Percentiles rank a stretch among this genome's conserved stretches.
phyloP scores from a whole-genome alignment of 2,797 vertebrate species.

The Tokudaia muenninki region DNA sequence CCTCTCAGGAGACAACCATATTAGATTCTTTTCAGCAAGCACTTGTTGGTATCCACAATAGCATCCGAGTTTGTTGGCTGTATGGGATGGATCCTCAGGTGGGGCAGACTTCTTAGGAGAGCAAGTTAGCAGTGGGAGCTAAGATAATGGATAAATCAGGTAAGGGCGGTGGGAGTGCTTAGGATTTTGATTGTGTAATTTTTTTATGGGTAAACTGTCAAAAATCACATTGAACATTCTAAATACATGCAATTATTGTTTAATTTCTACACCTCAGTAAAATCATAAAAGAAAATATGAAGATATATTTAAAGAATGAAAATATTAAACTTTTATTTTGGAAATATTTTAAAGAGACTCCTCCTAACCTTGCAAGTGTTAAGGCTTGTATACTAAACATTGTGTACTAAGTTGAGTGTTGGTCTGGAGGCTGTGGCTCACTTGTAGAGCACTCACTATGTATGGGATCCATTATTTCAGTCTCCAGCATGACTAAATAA shows the following conservation, averaged over 20 bases:
- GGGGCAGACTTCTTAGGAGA: neutral
- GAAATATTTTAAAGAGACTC: slow-evolving; percentile 17
- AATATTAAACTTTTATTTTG: slow-evolving; percentile 25
- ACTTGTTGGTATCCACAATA: too few relatives aligned
- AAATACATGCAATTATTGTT: neutral
- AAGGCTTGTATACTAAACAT: neutral
- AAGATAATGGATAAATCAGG: neutral
- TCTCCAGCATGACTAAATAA: neutral
- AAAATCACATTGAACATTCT: neutral
- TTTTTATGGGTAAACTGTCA: neutral
- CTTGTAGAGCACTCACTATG: too few relatives aligned
- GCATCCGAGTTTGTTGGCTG: too few relatives aligned
- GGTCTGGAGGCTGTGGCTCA: too few relatives aligned
- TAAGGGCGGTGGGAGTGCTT: neutral
- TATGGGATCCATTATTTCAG: neutral
- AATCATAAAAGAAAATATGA: slow-evolving; percentile 21
- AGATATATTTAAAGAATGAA: slow-evolving; percentile 28
- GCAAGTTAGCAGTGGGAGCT: neutral
- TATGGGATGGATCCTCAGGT: too few relatives aligned
- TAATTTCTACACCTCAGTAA: slow-evolving; percentile 42
- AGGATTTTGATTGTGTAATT: neutral
- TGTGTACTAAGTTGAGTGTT: neutral
- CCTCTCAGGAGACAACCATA: too few relatives aligned
- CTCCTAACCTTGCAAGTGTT: neutral
- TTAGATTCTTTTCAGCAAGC: too few relatives aligned